Evolutionary conservation across 2,113 vertebrate genomes (phyloP).

Genomic region (Manacus vitellinus): DNA sequence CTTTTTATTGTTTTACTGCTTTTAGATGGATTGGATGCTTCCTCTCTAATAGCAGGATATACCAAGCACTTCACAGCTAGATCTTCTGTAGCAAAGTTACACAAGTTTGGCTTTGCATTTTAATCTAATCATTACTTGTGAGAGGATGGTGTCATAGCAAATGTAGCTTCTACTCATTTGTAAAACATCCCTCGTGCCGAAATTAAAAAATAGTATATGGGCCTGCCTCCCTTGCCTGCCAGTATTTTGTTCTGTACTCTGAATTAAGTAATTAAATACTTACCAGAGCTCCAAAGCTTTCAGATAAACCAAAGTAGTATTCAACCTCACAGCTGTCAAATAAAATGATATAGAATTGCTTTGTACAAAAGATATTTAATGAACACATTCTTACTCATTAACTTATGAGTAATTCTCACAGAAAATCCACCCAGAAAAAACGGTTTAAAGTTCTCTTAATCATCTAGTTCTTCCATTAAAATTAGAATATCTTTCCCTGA

Average conservation of each 20-base stretch:
- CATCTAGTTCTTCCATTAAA: not conserved
- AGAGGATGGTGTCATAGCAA: not conserved
- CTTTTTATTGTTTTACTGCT: not conserved
- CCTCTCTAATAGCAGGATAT: not conserved
- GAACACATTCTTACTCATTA: not conserved
- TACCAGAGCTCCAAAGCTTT: not conserved
- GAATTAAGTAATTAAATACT: not conserved
- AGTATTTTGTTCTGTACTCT: not conserved
- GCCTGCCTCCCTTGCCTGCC: not conserved
- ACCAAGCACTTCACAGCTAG: not conserved
- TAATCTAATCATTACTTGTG: not conserved
- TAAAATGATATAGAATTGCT: not conserved
- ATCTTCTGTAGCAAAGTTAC: not conserved
- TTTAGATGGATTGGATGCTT: not conserved
- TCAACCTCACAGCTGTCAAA: not conserved
- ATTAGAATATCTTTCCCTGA: not conserved
- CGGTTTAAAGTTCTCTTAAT: not conserved
- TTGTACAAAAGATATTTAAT: not conserved
- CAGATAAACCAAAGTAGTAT: not conserved
- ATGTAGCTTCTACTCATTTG: not conserved
- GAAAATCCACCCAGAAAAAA: not conserved
- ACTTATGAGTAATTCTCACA: not conserved
- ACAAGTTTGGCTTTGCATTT: not conserved
- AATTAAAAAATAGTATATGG: not conserved
- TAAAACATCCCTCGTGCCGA: not conserved